Percentiles rank a stretch among this genome's conserved stretches.
Evolutionary conservation across 2,113 vertebrate species (phyloP).

Genomic region (Cyanoderma ruficeps): DNA sequence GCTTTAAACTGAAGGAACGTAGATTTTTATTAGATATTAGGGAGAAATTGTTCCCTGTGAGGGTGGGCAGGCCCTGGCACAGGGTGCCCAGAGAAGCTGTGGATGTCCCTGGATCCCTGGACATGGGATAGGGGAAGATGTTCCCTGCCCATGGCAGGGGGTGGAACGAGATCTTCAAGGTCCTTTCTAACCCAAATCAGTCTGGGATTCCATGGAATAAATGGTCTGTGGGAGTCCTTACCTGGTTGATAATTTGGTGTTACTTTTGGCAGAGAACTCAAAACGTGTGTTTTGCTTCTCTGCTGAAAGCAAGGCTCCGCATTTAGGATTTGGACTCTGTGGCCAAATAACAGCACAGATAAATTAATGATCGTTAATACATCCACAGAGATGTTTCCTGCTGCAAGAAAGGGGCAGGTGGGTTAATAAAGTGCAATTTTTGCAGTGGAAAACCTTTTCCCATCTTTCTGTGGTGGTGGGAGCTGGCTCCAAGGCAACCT

Average conservation of each 20-base stretch:
- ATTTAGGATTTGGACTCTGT: background rate
- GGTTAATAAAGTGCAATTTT: background rate
- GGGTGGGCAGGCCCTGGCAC: background rate
- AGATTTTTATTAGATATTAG: background rate
- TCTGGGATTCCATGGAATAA: background rate
- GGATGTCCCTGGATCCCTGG: background rate
- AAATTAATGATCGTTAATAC: background rate
- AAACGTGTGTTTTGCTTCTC: accelerated
- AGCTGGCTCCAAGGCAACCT: background rate
- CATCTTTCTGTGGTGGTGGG: background rate
- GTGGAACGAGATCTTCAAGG: background rate
- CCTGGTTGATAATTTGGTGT: background rate
- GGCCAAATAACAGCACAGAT: background rate
- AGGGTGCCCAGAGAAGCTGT: background rate
- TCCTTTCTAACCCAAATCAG: background rate
- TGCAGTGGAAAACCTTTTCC: background rate
- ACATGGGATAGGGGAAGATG: accelerated
- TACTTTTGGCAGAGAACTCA: background rate
- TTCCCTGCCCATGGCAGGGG: background rate
- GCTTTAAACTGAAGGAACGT: background rate
- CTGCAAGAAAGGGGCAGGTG: background rate
- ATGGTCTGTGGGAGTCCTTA: background rate
- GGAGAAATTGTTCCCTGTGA: background rate
- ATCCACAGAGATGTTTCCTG: background rate
- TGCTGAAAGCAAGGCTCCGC: background rate